phyloP scores from a whole-genome alignment of 2,888 invertebrate genomes.

The Drosophila aldrichi region DNA sequence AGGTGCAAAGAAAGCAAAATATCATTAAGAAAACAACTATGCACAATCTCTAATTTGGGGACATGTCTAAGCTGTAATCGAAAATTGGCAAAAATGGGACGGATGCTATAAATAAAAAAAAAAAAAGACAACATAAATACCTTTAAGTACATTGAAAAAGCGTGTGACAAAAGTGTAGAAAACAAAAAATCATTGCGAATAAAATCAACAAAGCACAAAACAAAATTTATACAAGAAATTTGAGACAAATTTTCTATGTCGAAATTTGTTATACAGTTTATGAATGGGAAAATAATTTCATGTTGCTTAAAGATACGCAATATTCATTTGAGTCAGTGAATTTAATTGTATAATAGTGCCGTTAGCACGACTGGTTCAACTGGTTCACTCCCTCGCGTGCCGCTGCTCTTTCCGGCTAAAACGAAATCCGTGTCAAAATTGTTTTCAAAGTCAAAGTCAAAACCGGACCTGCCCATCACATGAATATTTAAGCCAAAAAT shows the following conservation, averaged over 20 bases:
- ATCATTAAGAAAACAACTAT: slow-evolving; percentile 72
- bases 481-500: slow-evolving; percentile 55
- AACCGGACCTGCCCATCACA: slow-evolving; percentile 57
- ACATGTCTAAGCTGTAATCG: slow-evolving; percentile 31
- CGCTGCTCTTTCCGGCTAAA: slow-evolving; percentile 63
- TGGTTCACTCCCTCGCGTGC: slow-evolving; percentile 54
- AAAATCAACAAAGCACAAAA: slow-evolving; percentile 25
- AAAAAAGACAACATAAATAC: slow-evolving; percentile 11
- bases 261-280: slow-evolving; percentile 8
- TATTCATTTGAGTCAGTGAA: background rate
- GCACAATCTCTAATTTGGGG: slow-evolving; percentile 32
- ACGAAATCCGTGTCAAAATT: slow-evolving; percentile 51
- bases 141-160: slow-evolving; percentile 31
- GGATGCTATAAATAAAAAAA: slow-evolving; percentile 44
- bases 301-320: background rate
- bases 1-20: slow-evolving; percentile 49
- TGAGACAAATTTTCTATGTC: slow-evolving; percentile 29
- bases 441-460: slow-evolving; percentile 48
- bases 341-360: slow-evolving; percentile 14
- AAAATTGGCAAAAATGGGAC: slow-evolving; percentile 30
- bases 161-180: slow-evolving; percentile 42
- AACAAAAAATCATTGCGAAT: slow-evolving; percentile 33
- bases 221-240: slow-evolving; percentile 33
- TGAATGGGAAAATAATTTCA: slow-evolving; percentile 20
- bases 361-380: slow-evolving; percentile 29